Conservation (phyloP, 2,888 invertebrate genomes). For the Sthenelais limicola region DNA sequence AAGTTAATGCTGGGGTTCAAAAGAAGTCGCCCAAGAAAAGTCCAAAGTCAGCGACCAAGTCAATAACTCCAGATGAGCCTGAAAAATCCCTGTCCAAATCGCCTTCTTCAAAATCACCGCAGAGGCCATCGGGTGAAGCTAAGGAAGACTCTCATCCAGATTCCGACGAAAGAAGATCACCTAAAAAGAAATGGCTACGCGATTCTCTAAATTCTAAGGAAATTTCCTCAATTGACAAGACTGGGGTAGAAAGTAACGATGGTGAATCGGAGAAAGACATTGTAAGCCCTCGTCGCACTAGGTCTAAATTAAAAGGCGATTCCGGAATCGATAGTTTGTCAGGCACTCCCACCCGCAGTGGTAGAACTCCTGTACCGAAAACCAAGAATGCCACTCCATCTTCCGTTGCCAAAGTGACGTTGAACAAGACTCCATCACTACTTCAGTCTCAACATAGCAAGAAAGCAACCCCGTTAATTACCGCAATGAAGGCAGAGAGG, state of each 20-base stretch:
- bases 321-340: background rate
- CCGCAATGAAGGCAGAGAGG: background rate
- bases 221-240: background rate
- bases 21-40: no score
- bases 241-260: background rate
- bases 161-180: no score
- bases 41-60: no score
- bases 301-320: background rate
- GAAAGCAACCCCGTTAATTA: background rate
- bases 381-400: background rate
- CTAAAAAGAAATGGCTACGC: no score
- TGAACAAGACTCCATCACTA: background rate
- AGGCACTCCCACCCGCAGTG: background rate
- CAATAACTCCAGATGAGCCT: background rate
- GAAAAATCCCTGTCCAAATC: no score
- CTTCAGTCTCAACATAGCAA: background rate
- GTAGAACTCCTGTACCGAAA: constrained; percentile 3
- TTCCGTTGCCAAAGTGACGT: background rate
- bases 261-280: background rate
- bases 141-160: no score
- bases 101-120: background rate
- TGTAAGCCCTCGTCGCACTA: background rate
- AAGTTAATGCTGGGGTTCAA: no score
- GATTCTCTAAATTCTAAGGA: no score
- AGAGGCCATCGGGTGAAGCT: background rate